These are phyloP conservation scores for Steinernema khuongi DNA, from an alignment of 1,140 invertebrate genomes.

Conservation along the genomic window DNA sequence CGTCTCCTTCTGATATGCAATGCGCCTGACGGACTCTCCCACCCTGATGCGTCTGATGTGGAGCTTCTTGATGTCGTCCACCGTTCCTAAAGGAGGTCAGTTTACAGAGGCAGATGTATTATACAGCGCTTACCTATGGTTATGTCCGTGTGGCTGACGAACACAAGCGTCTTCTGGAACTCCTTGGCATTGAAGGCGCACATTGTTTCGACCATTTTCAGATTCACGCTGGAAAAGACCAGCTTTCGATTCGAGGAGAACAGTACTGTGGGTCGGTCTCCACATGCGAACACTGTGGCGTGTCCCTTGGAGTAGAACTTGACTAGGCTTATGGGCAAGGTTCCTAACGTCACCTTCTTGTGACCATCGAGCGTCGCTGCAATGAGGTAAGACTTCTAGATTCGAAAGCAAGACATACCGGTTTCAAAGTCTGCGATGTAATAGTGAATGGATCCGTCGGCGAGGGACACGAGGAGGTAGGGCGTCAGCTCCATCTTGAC, in stretches of 20 bases:
- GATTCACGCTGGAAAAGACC: slow-evolving; percentile 97
- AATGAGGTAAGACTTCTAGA: slow-evolving; percentile 13
- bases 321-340: slow-evolving; percentile 85
- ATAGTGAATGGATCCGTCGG: slow-evolving; percentile 95
- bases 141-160: slow-evolving; percentile 19
- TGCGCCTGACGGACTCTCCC: slow-evolving; percentile 76
- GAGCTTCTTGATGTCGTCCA: slow-evolving; percentile 62
- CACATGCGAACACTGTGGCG: slow-evolving; percentile 96
- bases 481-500: slow-evolving; percentile 78
- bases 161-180: slow-evolving; percentile 75
- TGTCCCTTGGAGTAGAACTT: slow-evolving; percentile 77
- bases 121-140: slow-evolving; percentile 67
- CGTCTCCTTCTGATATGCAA: slow-evolving; percentile 73
- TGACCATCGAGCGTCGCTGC: slow-evolving; percentile 57
- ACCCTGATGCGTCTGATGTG: slow-evolving; percentile 64
- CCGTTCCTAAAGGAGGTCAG: slow-evolving; percentile 89
- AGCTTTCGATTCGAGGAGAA: slow-evolving; percentile 98
- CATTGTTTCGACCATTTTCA: slow-evolving; percentile 97
- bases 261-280: slow-evolving; percentile 93
- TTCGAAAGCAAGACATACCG: slow-evolving; percentile 18
- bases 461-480: slow-evolving; percentile 69
- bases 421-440: slow-evolving; percentile 65
- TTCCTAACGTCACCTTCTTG: slow-evolving; percentile 78
- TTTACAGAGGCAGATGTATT: slow-evolving; percentile 79
- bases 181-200: slow-evolving; percentile 88